Evolutionary conservation across 2,113 vertebrate species (phyloP).

Genomic region (Tachuris rubrigastra): DNA sequence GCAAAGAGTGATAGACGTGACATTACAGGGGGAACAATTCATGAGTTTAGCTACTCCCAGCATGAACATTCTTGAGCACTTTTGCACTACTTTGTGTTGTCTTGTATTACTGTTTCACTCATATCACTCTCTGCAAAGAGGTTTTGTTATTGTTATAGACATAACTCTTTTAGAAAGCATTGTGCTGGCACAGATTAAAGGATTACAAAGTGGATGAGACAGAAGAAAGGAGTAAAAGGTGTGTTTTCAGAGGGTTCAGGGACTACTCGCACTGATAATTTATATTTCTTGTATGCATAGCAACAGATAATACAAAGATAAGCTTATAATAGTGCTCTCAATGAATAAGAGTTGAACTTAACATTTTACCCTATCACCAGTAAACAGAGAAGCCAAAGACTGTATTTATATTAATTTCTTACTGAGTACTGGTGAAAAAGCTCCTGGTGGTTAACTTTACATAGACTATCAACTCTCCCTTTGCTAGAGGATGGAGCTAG

Average conservation of each 20-base stretch:
- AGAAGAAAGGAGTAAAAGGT: not conserved
- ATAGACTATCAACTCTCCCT: not conserved
- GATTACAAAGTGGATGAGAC: not conserved
- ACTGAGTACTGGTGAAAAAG: not conserved
- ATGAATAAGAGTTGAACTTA: not conserved
- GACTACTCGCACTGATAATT: not conserved
- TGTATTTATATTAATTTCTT: not conserved
- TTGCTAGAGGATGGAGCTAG: not conserved
- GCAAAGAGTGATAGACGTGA: not conserved
- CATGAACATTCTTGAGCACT: not conserved
- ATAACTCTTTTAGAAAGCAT: not conserved
- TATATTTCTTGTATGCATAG: not conserved
- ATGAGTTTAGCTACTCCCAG: not conserved
- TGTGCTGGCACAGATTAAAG: not conserved
- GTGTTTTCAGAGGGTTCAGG: not conserved
- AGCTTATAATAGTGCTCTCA: not conserved
- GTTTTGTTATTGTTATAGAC: not conserved
- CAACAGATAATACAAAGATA: not conserved
- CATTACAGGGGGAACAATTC: not conserved
- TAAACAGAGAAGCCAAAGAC: not conserved
- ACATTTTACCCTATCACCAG: not conserved
- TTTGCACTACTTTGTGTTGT: not conserved
- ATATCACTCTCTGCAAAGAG: not conserved
- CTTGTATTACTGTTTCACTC: not conserved
- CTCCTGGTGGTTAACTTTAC: not conserved